phyloP scores from a whole-genome alignment of 1,140 invertebrate genomes.

The Tenebrio molitor region DNA sequence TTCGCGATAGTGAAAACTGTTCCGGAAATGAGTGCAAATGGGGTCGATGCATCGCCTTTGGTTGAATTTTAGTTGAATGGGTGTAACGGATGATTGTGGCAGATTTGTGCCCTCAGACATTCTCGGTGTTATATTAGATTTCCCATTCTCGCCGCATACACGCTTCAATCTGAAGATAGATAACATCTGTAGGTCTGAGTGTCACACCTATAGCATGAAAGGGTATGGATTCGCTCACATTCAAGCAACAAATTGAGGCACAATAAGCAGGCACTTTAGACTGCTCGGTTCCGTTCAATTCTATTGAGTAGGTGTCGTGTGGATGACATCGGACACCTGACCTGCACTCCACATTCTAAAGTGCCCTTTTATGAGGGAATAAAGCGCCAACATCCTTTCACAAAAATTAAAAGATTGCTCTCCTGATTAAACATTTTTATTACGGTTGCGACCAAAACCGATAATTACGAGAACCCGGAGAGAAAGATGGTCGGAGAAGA shows the following conservation, averaged over 20 bases:
- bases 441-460: not conserved
- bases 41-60: too few species aligned
- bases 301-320: constrained; percentile 55
- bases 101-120: constrained; percentile 26
- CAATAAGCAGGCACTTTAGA: constrained; percentile 58
- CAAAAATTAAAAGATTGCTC: constrained; percentile 28
- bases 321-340: constrained; percentile 58
- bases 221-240: constrained; percentile 51
- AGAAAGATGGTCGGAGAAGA: not conserved
- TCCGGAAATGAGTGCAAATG: too few species aligned
- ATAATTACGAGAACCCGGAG: not conserved
- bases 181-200: constrained; percentile 45
- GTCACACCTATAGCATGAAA: constrained; percentile 51
- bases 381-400: constrained; percentile 40
- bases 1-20: too few species aligned
- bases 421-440: constrained; percentile 14
- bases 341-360: constrained; percentile 46
- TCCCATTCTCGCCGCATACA: constrained; percentile 30
- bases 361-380: constrained; percentile 48
- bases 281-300: constrained; percentile 53
- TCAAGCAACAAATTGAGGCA: constrained; percentile 54
- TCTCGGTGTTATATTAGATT: constrained; percentile 32
- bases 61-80: not conserved
- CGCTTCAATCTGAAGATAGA: constrained; percentile 37
- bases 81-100: constrained; percentile 32